Base-by-base conservation (phyloP, 2,888 invertebrate species). In the Vesta saturnalis region DNA sequence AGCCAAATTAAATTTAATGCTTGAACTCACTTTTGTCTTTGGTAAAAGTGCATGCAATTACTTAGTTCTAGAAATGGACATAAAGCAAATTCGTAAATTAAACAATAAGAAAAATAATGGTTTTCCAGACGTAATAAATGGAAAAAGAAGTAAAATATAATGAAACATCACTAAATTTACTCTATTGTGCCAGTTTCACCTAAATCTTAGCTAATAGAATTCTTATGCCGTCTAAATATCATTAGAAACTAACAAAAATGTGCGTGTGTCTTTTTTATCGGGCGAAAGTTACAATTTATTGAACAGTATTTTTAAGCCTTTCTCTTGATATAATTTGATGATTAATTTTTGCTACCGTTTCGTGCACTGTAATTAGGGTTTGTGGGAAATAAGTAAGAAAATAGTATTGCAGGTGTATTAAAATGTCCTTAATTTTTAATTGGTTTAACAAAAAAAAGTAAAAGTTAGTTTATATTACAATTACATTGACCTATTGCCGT, bases 301-400 rank as follows among this genome's bases (percentile, higher is more conserved):
- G 2, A 43, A 43, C 43, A 43, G 10, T 43, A n/a, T 43, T 14
- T 5, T 12, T 43, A 43, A n/a, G 14, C 43, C 43, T 43, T 43
- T 43, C 43, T 43, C 43, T 10, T 43, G 12, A 16, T 49, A 18
- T 49, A 49, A 49, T 19, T 19, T n/a, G n/a, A n/a, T n/a, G n/a
- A n/a, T n/a, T n/a, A n/a, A n/a, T n/a, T n/a, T n/a, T 49, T 14
- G 49, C 49, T 19, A 49, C 49, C 49, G 49, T 5, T 49, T n/a
- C n/a, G n/a, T n/a, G n/a, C n/a, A n/a, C n/a, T n/a, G n/a, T n/a
- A n/a, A n/a, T n/a, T n/a, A n/a, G n/a, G n/a, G n/a, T n/a, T n/a
- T n/a, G n/a, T n/a, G n/a, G n/a, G n/a, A n/a, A n/a, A n/a, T n/a
- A n/a, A n/a, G n/a, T n/a, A n/a, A n/a, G n/a, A n/a, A n/a, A n/a